Evolutionary conservation across 2,888 invertebrate genomes (phyloP), one percentile per base, ranked within the genome.

Genomic region (Dusona sp.): DNA sequence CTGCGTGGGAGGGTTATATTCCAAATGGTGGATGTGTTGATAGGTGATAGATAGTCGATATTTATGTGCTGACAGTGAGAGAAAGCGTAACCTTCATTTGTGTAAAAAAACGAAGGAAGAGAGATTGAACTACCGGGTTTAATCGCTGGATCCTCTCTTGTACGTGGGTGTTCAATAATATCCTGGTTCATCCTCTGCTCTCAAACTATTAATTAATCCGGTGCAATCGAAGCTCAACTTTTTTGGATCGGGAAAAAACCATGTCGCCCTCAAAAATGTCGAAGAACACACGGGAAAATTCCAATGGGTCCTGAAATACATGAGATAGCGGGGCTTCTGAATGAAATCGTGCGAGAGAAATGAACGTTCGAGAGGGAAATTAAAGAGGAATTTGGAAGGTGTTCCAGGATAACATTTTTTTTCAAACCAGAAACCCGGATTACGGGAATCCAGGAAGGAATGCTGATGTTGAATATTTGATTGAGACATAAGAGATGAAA

Each of bases 21-120:
- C 38, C 74, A 38, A 33, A 48, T 57, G 78, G 48, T 81, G 22
- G 19, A 38, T 13, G 38, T 54, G 57, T 65, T 29, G 64, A 65
- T 42, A 51, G 48, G n/a, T 75, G 74, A 82, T 85, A 51, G 79
- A 79, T 79, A 74, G 79, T 48, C 68, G 81, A 85, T 85, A 82
- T 85, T 85, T 79, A 85, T 74, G 57, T 25, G 67, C 78, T 74
- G 78, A 74, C 73, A 73, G 54, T 73, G 36, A 64, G 33, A 68
- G 68, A 65, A 68, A 64, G 70, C 33, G 38, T 79, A 61, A 70
- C 70, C 51, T 68, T 45, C 51, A 33, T 38, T 77, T 54, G 16
- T 48, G 38, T 51, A 65, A 36, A 74, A 70, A 29, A 74, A 73
- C 36, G 36, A 54, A 29, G 22, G n/a, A 65, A 77, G 42, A 68